phyloP scores from a whole-genome alignment of 2,888 invertebrate species.

The Cacoxenus indagator region DNA sequence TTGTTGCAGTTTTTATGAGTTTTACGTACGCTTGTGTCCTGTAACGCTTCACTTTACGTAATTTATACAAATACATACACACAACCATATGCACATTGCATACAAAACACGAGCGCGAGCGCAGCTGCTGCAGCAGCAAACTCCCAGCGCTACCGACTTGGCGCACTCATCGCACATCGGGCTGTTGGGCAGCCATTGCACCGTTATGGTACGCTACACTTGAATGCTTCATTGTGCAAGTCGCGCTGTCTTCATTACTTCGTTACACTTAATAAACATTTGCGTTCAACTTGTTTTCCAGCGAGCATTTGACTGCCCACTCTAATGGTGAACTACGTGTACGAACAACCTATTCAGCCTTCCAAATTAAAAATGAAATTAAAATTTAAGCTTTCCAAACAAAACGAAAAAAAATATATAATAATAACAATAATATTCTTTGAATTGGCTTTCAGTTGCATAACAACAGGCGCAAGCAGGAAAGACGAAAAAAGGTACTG shows the following conservation, averaged over 20 bases:
- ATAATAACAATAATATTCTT: neutral
- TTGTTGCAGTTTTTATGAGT: constrained; percentile 60
- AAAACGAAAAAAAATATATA: neutral
- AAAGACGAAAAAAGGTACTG: neutral
- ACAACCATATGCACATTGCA: neutral
- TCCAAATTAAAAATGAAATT: neutral
- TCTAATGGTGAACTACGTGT: no score
- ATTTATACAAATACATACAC: constrained; percentile 50
- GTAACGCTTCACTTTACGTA: constrained; percentile 41
- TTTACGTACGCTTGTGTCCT: constrained; percentile 28
- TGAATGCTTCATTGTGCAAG: constrained; percentile 19
- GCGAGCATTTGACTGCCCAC: neutral
- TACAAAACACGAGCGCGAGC: neutral
- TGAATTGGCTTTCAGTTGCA: neutral
- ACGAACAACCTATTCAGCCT: no score
- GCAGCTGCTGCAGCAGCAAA: constrained; percentile 32
- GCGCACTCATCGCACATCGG: constrained; percentile 22
- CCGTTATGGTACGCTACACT: constrained; percentile 20
- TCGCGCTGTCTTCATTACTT: constrained; percentile 55
- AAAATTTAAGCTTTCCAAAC: neutral
- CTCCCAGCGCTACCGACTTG: constrained; percentile 10
- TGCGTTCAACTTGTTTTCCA: constrained; percentile 44
- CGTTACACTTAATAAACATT: constrained; percentile 59
- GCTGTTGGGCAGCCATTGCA: constrained; percentile 1
- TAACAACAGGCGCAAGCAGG: neutral